Base-by-base conservation (phyloP, 2,113 vertebrate genomes). In the Seriola rivoliana region DNA sequence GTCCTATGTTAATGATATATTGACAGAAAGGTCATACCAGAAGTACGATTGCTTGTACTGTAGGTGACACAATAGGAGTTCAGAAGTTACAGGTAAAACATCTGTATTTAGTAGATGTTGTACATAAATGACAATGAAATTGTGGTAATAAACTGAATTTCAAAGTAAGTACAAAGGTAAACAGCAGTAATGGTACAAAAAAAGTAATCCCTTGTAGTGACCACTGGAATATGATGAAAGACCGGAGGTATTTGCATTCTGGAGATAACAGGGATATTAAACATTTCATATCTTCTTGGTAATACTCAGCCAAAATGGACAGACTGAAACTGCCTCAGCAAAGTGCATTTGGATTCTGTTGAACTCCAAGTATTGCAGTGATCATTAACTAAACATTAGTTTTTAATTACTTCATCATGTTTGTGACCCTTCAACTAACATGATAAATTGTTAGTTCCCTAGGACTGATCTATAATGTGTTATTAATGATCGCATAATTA, bases 401-500 rank as follows among this genome's bases (percentile, higher is more conserved):
- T 88, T 88, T 85, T 82, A 85, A 88, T 90, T 66, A 76, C 75
- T 80, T 75, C 72, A 71, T 85, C 78, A 66, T 84, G 84, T 85
- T 85, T 88, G 64, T 68, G 82, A 80, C 74, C 77, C 86, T 84
- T 85, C 72, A 69, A 34, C 77, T 81, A 79, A 85, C 75, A 73
- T 91, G 78, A 90, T 89, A 34, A 85, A 89, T 85, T 25, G 75
- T 79, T 63, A 46, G 38, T 76, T 80, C 74, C 29, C 69, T 29
- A 52, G 71, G 78, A 83, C 64, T 75, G 55, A 87, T 89, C 82
- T 77, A 78, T 84, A 86, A 91, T 90, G 89, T 78, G 78, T 91
- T 90, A 84, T 85, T 92, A 88, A 91, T 89, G 80, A 85, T 64
- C n/a, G 73, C 42, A 78, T 91, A 82, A 80, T 89, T 91, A 86